Conservation (phyloP, 2,888 invertebrate species). For the Aspidiotus destructor region DNA sequence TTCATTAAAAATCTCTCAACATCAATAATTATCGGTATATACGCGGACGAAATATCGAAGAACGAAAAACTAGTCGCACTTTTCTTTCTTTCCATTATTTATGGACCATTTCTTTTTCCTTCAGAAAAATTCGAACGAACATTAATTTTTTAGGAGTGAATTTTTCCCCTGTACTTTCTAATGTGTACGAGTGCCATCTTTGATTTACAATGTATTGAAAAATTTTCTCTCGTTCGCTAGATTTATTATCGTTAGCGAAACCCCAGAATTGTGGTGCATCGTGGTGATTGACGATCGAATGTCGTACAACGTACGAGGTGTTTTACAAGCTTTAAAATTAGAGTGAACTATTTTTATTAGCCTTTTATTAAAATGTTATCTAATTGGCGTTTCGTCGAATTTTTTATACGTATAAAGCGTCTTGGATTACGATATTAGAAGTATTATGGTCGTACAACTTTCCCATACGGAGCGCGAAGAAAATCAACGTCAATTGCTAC, state of each 20-base stretch:
- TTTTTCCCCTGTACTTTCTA: background rate
- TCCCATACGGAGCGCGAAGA: no score
- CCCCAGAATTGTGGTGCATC: background rate
- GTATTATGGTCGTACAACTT: no score
- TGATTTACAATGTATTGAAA: background rate
- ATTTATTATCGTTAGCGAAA: constrained; percentile 4
- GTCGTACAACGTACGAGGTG: no score
- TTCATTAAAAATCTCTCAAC: background rate
- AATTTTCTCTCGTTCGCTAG: background rate
- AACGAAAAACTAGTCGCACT: background rate
- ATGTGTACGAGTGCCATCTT: background rate
- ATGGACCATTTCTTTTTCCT: constrained; percentile 5
- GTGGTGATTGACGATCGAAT: no score
- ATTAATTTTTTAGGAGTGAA: background rate
- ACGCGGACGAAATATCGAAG: no score
- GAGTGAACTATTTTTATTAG: no score
- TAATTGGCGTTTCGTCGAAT: no score
- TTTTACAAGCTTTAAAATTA: no score
- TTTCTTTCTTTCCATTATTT: background rate
- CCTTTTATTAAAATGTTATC: no score
- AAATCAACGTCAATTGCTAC: no score
- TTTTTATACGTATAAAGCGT: no score
- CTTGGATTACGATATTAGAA: no score
- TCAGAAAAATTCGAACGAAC: constrained; percentile 4
- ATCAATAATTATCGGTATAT: background rate